Percentiles rank a stretch among this genome's conserved stretches.
Evolutionary conservation across 2,113 vertebrate genomes (phyloP).

Genomic region (Gymnocephalus cernua): DNA sequence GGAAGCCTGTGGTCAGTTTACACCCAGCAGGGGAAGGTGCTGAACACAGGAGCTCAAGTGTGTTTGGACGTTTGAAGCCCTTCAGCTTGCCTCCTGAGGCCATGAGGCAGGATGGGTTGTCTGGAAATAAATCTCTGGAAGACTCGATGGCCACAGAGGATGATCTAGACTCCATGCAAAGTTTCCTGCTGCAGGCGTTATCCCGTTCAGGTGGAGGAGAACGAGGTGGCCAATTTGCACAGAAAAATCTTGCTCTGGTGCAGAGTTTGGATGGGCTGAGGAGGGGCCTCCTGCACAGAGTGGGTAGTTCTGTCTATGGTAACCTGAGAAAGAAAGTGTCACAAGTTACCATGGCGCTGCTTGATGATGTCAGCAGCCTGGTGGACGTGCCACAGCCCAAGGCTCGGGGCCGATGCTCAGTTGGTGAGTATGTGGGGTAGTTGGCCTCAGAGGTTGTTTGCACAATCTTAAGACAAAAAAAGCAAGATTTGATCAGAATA

Average conservation of each 20-base stretch:
- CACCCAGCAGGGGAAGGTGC: constrained; percentile 76
- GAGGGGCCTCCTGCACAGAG: constrained; percentile 85
- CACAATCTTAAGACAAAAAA: constrained; percentile 3
- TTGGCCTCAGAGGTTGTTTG: not conserved
- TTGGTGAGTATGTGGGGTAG: constrained; percentile 83
- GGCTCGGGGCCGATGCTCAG: constrained; percentile 84
- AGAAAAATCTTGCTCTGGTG: constrained; percentile 84
- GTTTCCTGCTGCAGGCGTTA: constrained; percentile 85
- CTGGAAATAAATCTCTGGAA: constrained; percentile 66
- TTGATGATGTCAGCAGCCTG: constrained; percentile 87
- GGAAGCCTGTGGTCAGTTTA: constrained; percentile 88
- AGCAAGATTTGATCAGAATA: not conserved
- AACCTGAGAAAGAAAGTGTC: constrained; percentile 88
- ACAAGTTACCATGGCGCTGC: constrained; percentile 86
- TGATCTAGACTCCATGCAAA: constrained; percentile 75
- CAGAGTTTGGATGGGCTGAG: constrained; percentile 84
- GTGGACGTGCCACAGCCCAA: constrained; percentile 85
- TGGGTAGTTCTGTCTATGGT: constrained; percentile 88
- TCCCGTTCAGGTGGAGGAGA: constrained; percentile 80
- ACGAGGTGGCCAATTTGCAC: constrained; percentile 60
- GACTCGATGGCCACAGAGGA: constrained; percentile 39
- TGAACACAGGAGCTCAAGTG: constrained; percentile 58
- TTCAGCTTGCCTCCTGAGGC: constrained; percentile 82
- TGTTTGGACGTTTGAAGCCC: constrained; percentile 80
- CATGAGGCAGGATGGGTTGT: constrained; percentile 53